Percentiles rank a stretch among this genome's conserved stretches.
Conservation (phyloP, 2,888 invertebrate genomes). For the Rhogogaster chlorosoma region DNA sequence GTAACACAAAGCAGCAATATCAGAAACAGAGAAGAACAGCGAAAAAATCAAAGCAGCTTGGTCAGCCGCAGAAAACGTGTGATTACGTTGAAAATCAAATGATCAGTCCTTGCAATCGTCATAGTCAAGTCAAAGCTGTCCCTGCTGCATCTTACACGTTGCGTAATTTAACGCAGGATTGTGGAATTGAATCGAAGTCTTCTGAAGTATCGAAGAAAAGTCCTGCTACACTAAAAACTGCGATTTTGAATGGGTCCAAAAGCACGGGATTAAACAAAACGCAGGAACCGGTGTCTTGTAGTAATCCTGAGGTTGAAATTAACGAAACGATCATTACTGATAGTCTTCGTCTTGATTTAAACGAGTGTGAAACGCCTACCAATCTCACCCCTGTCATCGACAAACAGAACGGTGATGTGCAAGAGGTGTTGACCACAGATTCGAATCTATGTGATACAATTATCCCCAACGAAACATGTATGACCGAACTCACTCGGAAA, state of each 20-base stretch:
- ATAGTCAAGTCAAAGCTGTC: background rate
- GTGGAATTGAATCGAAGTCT: background rate
- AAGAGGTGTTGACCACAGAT: background rate
- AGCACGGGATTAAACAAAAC: background rate
- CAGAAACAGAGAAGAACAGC: constrained; percentile 1
- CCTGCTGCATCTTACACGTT: background rate
- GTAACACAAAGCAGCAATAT: background rate
- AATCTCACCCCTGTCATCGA: background rate
- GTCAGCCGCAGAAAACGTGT: background rate
- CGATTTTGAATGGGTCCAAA: background rate
- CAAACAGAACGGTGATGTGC: background rate
- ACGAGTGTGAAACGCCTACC: background rate
- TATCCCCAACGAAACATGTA: background rate
- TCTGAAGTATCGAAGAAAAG: constrained; percentile 7
- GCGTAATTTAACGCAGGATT: background rate
- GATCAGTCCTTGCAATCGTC: background rate
- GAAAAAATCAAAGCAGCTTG: background rate
- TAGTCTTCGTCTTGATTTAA: background rate
- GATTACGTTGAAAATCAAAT: background rate
- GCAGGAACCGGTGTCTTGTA: background rate
- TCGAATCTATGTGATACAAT: background rate
- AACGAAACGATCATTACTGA: background rate
- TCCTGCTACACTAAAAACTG: background rate
- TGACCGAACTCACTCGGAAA: constrained; percentile 21
- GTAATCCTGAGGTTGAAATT: background rate